Base-by-base conservation (phyloP, 2,888 invertebrate genomes). In the Phragmatobia fuliginosa region DNA sequence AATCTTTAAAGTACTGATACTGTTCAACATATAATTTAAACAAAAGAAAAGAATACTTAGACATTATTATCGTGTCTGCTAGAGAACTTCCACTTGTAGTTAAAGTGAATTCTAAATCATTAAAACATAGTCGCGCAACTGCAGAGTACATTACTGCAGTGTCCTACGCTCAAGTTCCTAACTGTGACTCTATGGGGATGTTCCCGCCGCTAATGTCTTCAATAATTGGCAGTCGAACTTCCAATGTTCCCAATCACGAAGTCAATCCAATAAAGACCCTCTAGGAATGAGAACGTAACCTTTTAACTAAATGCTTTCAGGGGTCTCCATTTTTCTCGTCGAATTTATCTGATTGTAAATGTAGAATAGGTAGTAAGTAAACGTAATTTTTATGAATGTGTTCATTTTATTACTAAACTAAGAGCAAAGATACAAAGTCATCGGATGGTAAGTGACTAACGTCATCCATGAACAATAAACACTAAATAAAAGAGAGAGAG, bases 191-290 rank as follows among this genome's bases (percentile, higher is more conserved):
- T 85, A 84, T 83, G 72, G 91, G 88, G 88, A 91, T 86, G 83
- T 83, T 81, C 76, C 77, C 68, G 84, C 87, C 87, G 83, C 88
- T 90, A 91, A 92, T 90, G 89, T 88, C 87, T 86, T 88, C 88
- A 87, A 89, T 92, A 91, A 91, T 91, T 91, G 91, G 85, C 89
- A 88, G 87, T 81, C 85, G 84, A 90, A 92, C 87, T 92, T 91
- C 83, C 82, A 84, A 87, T 90, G 86, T 86, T 81, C 78, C 85
- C 85, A 87, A 89, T 90, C 85, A 86, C 74, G 80, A 82, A 83
- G 80, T 81, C 76, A 73, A 82, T 82, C 78, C 77, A 80, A 84
- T 82, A 82, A 84, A 82, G 80, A 84, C 74, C 71, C 59, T 41
- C 67, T 71, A 77, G 72, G 62, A 76, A 77, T 74, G 74, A 74